phyloP scores from a whole-genome alignment of 2,797 vertebrate species.

The Galago senegalensis region DNA sequence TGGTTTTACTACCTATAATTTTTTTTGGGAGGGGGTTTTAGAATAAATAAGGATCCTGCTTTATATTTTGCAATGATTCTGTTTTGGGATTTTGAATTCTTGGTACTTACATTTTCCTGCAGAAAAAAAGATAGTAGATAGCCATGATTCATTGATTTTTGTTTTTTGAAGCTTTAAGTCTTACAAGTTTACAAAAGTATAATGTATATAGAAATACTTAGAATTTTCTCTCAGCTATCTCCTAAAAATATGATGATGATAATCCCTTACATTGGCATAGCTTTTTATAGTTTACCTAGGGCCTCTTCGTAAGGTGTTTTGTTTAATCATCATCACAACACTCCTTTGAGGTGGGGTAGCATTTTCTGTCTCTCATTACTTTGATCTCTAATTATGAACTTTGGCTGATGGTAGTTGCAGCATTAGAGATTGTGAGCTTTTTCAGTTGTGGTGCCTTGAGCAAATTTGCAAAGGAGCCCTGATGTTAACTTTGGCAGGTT shows the following conservation, averaged over 20 bases:
- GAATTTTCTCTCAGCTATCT: slow-evolving; percentile 53
- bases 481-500: slow-evolving; percentile 86
- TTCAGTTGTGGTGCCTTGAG: slow-evolving; percentile 81
- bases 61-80: slow-evolving; percentile 64
- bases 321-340: slow-evolving; percentile 53
- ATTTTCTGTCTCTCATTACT: slow-evolving; percentile 74
- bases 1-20: not conserved
- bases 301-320: slow-evolving; percentile 5
- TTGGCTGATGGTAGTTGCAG: slow-evolving; percentile 72
- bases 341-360: slow-evolving; percentile 37
- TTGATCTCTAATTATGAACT: slow-evolving; percentile 77
- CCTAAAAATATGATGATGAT: slow-evolving; percentile 32
- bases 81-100: slow-evolving; percentile 49
- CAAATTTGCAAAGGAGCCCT: slow-evolving; percentile 84
- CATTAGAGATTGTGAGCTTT: slow-evolving; percentile 77
- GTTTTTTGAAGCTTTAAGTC: slow-evolving; percentile 34
- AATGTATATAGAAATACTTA: not conserved
- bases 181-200: slow-evolving; percentile 43
- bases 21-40: not conserved
- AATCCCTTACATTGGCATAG: slow-evolving; percentile 15
- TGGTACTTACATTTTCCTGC: not conserved
- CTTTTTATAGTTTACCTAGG: slow-evolving; percentile 18
- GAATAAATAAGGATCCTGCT: not conserved
- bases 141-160: slow-evolving; percentile 27
- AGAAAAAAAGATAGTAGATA: slow-evolving; percentile 1